Conservation (phyloP, 2,888 invertebrate genomes). For the Rhimphoctona megacephalus region DNA sequence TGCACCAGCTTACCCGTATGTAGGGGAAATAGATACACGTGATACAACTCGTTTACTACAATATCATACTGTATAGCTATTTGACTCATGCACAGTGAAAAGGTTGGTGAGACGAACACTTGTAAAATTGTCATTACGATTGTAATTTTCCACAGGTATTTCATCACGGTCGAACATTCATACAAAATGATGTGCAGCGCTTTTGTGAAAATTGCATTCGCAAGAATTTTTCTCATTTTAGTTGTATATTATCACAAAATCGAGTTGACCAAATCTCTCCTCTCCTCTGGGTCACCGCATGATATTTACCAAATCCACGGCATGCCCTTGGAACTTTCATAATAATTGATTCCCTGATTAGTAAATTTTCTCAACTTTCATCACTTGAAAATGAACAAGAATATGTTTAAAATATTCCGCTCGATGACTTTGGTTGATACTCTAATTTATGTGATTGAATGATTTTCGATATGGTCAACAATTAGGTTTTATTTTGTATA, state of each 20-base stretch:
- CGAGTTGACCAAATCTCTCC: neutral
- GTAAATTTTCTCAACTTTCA: neutral
- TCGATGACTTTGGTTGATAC: too few relatives aligned
- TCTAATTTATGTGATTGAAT: neutral
- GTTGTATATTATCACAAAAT: neutral
- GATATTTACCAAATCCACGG: neutral
- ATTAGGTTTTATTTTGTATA: neutral
- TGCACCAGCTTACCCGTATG: constrained; percentile 8
- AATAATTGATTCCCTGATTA: neutral
- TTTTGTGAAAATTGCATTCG: neutral
- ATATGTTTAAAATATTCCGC: too few relatives aligned
- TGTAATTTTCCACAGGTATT: neutral
- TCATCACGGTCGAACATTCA: neutral
- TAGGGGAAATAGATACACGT: constrained; percentile 16
- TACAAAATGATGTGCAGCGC: neutral
- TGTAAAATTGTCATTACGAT: constrained; percentile 4
- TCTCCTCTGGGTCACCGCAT: neutral
- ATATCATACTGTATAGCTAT: constrained; percentile 15
- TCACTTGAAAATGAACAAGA: too few relatives aligned
- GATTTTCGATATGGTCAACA: neutral
- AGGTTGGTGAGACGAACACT: neutral
- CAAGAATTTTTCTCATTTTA: neutral
- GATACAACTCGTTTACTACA: constrained; percentile 22
- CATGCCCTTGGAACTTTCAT: neutral
- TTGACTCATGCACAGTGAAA: neutral